Conservation (phyloP, 2,888 invertebrate species). For the Lagria hirta region DNA sequence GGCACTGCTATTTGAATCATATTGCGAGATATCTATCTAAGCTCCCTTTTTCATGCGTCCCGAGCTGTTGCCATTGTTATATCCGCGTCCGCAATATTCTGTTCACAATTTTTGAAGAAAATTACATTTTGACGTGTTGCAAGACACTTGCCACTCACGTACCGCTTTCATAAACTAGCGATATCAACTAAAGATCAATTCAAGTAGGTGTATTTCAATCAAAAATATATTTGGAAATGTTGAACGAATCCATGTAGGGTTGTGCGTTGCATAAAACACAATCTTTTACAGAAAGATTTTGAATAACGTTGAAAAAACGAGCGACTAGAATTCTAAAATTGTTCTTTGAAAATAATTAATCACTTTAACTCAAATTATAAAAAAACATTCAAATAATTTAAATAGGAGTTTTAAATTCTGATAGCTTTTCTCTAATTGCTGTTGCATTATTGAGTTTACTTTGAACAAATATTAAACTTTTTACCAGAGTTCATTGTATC, state of each 20-base stretch:
- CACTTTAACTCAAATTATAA: no score
- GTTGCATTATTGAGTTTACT: no score
- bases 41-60: conserved; percentile 46
- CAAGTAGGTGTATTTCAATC: conserved; percentile 48
- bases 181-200: conserved; percentile 43
- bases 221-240: conserved; percentile 48
- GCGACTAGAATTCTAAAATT: no score
- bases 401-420: no score
- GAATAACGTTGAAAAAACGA: no score
- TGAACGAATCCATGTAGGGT: conserved; percentile 42
- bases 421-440: no score
- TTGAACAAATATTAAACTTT: no score
- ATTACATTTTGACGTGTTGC: conserved; percentile 5
- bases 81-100: conserved; percentile 37
- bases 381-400: no score
- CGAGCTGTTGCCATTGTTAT: conserved; percentile 47
- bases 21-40: conserved; percentile 51
- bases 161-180: conserved; percentile 28
- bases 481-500: no score
- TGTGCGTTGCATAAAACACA: conserved; percentile 44
- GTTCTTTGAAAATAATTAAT: no score
- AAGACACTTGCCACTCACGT: conserved; percentile 2
- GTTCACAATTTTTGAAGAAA: conserved; percentile 32
- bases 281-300: conserved; percentile 35
- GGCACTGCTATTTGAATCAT: conserved; percentile 49